Evolutionary conservation across 1,140 invertebrate species (phyloP).

Genomic region (silkworm (Bombyx mori)): DNA sequence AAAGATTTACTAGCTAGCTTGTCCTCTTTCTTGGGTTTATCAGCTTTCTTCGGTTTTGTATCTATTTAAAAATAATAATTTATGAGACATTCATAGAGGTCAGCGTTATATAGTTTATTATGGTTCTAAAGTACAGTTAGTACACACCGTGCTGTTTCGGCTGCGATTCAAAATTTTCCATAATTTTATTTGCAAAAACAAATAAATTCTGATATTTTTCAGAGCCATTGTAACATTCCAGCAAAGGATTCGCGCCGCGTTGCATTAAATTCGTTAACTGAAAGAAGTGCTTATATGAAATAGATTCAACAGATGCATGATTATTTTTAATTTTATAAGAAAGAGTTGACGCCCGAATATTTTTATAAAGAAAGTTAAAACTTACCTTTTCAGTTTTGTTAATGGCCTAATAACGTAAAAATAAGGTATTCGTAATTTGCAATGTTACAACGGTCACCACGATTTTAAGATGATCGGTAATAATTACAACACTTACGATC

Average conservation of each 20-base stretch:
- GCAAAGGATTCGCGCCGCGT: slow-evolving; percentile 46
- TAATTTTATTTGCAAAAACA: slow-evolving; percentile 33
- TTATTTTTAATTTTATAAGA: too few relatives aligned
- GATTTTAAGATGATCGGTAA: slow-evolving; percentile 1
- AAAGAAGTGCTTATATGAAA: not conserved
- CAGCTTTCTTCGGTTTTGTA: slow-evolving; percentile 28
- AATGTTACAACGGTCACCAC: too few relatives aligned
- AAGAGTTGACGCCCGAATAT: too few relatives aligned
- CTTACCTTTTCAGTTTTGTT: too few relatives aligned
- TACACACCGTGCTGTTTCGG: too few relatives aligned
- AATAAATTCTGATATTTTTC: slow-evolving; percentile 44
- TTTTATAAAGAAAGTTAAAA: too few relatives aligned
- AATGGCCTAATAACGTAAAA: too few relatives aligned
- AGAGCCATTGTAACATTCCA: slow-evolving; percentile 37
- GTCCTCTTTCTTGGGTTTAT: slow-evolving; percentile 31
- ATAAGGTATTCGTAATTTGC: too few relatives aligned
- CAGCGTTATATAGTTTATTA: not conserved
- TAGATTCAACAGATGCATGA: too few relatives aligned
- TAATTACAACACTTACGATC: slow-evolving; percentile 22
- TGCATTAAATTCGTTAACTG: slow-evolving; percentile 48
- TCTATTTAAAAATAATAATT: slow-evolving; percentile 13
- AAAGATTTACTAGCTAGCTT: slow-evolving; percentile 22
- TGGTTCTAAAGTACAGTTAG: not conserved
- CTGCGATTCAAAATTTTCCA: slow-evolving; percentile 16
- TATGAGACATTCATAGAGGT: not conserved